Base-by-base conservation (phyloP, 2,797 vertebrate genomes). In the Graptemys geographica region DNA sequence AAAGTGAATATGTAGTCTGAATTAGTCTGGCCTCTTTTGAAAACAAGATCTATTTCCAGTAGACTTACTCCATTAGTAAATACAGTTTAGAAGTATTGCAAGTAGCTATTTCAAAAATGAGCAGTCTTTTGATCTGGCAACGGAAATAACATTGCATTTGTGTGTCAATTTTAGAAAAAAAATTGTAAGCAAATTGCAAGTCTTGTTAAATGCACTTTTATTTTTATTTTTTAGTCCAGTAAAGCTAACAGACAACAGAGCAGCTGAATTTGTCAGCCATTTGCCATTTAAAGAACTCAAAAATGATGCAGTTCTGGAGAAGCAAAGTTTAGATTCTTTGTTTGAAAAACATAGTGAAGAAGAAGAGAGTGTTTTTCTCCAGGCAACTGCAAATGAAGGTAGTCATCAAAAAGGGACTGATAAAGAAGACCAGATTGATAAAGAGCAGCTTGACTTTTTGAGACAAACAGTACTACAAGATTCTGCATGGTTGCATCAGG, bases 221-320 rank as follows among this genome's bases (percentile, higher is more conserved):
- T 91, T 84, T 37, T 96, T 83, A 41, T 95, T 89, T 96, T 95
- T 10, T 90, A 98, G 98, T 74, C 84, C 56, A 83, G 88, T 96
- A 88, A 97, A 96, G 94, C 87, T 87, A 83, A 28, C 84, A 57
- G 95, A 87, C 87, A 96, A 84, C 92, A 92, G 95, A 88, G 87
- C 89, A 89, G 88, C 95, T 92, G 96, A 97, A 88, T 82, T 96
- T 18, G 1, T 92, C 92, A 96, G 52, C 47, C 86, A 84, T 65
- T 94, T 18, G 1, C 85, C 92, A 21, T 79, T 93, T 88, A 87
- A 96, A 86, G 95, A 95, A 83, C 76, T 78, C 18, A 84, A 88
- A 79, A 84, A 81, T 89, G 57, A 90, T 81, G 12, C 3, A 0
- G 76, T 47, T 49, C 93, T 97, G 89, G 96, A 97, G 44, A 87